Conservation (phyloP, 2,888 invertebrate species). For the Polylopha cassiicola region DNA sequence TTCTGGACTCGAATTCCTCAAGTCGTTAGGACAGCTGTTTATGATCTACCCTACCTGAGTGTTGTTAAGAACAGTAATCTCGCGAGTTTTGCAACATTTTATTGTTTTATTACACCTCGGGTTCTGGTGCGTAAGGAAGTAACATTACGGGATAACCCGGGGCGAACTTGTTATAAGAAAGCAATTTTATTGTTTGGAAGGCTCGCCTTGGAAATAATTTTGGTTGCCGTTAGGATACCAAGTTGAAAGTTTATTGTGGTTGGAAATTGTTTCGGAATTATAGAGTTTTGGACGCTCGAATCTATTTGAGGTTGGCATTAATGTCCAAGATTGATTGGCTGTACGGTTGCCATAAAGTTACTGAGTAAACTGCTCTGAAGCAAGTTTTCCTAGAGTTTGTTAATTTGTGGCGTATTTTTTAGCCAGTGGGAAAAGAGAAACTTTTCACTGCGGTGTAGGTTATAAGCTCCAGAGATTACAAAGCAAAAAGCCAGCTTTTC, state of each 20-base stretch:
- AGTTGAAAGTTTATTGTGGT: constrained; percentile 49
- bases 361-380: constrained; percentile 11
- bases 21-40: constrained; percentile 34
- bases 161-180: constrained; percentile 53
- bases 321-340: constrained; percentile 15
- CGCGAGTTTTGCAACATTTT: constrained; percentile 49
- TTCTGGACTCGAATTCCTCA: constrained; percentile 30
- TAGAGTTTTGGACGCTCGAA: constrained; percentile 19
- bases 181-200: constrained; percentile 55
- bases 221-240: constrained; percentile 46
- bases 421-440: not conserved
- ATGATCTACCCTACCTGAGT: constrained; percentile 29
- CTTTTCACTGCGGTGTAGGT: constrained; percentile 20
- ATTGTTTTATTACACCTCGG: constrained; percentile 52
- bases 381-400: not conserved
- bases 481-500: constrained; percentile 53
- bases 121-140: constrained; percentile 44
- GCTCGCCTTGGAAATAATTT: constrained; percentile 52
- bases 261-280: constrained; percentile 28
- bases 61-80: constrained; percentile 45
- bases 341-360: too few relatives aligned
- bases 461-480: constrained; percentile 48
- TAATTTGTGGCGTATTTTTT: not conserved
- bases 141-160: constrained; percentile 45
- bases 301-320: constrained; percentile 21